A percentile compares a stretch with the other conserved stretches of the same genome.
phyloP scores from a whole-genome alignment of 2,888 invertebrate genomes.

The Dermolepida albohirtum region DNA sequence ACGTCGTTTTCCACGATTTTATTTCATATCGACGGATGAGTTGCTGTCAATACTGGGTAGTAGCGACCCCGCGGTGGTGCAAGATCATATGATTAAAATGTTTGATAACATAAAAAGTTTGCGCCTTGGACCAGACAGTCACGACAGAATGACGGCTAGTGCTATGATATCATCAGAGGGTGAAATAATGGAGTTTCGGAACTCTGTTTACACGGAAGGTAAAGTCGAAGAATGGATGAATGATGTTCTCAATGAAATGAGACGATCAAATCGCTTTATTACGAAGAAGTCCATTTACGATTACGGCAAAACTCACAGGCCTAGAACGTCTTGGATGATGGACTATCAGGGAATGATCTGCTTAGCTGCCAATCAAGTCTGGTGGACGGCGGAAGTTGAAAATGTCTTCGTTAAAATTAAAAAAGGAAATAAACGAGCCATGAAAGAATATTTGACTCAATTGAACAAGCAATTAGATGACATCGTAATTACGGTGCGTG shows the following conservation, averaged over 20 bases:
- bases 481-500: slow-evolving; percentile 81
- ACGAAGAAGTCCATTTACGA: slow-evolving; percentile 90
- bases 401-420: slow-evolving; percentile 82
- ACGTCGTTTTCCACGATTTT: slow-evolving; percentile 89
- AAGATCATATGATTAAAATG: slow-evolving; percentile 96
- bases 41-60: slow-evolving; percentile 89
- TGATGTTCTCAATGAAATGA: slow-evolving; percentile 85
- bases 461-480: slow-evolving; percentile 87
- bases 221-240: slow-evolving; percentile 96
- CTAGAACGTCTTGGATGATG: slow-evolving; percentile 88
- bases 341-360: slow-evolving; percentile 80
- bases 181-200: slow-evolving; percentile 87
- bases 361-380: slow-evolving; percentile 85
- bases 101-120: slow-evolving; percentile 84
- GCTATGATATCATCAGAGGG: slow-evolving; percentile 91
- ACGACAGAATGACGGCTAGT: slow-evolving; percentile 75
- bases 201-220: slow-evolving; percentile 78
- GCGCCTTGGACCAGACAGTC: slow-evolving; percentile 72
- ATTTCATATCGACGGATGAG: slow-evolving; percentile 95
- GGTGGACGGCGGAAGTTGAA: slow-evolving; percentile 97
- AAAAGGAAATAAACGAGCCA: slow-evolving; percentile 84
- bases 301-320: slow-evolving; percentile 79
- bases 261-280: slow-evolving; percentile 82
- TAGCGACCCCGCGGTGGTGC: slow-evolving; percentile 84
- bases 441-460: slow-evolving; percentile 88